Base-by-base conservation (phyloP, 2,888 invertebrate species). In the Sesamia inferens region DNA sequence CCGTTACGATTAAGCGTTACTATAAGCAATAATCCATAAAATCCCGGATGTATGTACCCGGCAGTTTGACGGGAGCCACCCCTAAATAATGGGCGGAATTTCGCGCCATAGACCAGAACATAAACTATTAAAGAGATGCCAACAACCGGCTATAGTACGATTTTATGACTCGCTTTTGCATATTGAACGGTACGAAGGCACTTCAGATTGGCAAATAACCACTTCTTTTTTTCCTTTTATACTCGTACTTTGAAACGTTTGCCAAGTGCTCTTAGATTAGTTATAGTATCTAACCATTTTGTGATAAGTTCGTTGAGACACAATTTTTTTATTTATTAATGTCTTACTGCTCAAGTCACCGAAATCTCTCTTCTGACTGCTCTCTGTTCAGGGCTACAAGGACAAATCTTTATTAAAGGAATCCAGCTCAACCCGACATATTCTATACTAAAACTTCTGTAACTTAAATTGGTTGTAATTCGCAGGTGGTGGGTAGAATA, bases 51-150 rank as follows among this genome's bases (percentile, higher is more conserved):
- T 89, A 87, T 87, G 87, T 69, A 89, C 89, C 85, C 86, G 68
- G 65, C 90, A 88, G 91, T 92, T 91, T 93, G 92, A 93, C 90
- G 90, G 90, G 88, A 87, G 84, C 88, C 87, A 88, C 87, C 90
- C 90, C 89, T 91, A 90, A 93, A 92, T 93, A 92, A 93, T 93
- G 91, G 92, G 89, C 91, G 92, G 93, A 93, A 92, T 91, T 90
- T 92, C 90, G 90, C 90, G 81, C 92, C 91, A 93, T 93, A 91
- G 90, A 92, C 90, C 90, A 89, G 86, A 89, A 85, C 88, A 91
- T 93, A 92, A 93, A 93, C 92, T 93, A 92, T 93, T 91, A 91
- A 90, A 91, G 89, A 89, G 90, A 88, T 86, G 84, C 87, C 88
- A 88, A 89, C 89, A 87, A 88, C 86, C 86, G 86, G 83, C 85